Percentiles rank a stretch among this genome's conserved stretches.
Evolutionary conservation across 2,113 vertebrate genomes (phyloP).

Genomic region (Puma concolor): DNA sequence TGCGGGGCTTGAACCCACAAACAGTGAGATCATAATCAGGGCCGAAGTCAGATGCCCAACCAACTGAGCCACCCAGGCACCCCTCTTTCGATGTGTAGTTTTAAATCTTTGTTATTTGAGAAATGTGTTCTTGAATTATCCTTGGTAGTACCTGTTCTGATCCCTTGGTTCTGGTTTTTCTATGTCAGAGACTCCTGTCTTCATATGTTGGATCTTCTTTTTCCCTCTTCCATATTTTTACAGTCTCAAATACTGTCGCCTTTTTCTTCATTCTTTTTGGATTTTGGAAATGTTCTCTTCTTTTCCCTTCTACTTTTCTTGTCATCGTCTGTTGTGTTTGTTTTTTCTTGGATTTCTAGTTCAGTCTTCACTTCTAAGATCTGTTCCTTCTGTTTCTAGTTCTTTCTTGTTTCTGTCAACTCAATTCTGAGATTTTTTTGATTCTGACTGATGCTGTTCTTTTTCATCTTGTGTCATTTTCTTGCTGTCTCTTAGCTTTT

Average conservation of each 20-base stretch:
- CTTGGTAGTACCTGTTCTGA: background rate
- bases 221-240: background rate
- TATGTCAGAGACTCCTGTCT: background rate
- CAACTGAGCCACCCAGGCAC: too few relatives aligned
- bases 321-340: background rate
- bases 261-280: background rate
- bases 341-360: background rate
- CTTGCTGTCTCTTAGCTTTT: background rate
- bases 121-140: background rate
- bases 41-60: too few relatives aligned
- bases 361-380: background rate
- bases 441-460: background rate
- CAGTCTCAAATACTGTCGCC: background rate
- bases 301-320: background rate
- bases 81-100: background rate
- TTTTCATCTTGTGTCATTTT: background rate
- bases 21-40: too few relatives aligned
- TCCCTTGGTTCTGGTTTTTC: background rate
- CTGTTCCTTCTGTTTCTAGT: background rate
- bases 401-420: background rate
- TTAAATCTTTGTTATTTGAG: background rate
- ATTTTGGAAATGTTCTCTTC: background rate
- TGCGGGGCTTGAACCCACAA: fast-evolving
- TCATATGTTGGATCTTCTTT: background rate
- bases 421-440: background rate